Conservation (phyloP, 2,797 vertebrate species). For the Megalops cyprinoides region DNA sequence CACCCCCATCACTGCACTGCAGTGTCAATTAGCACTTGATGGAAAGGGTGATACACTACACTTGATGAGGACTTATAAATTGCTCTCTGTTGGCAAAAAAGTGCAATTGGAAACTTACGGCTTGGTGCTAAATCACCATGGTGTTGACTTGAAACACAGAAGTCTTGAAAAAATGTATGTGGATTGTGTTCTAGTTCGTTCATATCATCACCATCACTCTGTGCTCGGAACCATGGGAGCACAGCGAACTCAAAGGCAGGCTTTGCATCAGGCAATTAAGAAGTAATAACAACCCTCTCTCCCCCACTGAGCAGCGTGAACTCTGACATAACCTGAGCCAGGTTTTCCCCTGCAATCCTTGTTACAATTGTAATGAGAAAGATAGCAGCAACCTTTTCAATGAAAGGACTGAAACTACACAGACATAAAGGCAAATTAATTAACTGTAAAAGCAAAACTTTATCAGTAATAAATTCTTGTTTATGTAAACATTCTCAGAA, state of each 20-base stretch:
- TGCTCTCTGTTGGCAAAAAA: constrained; percentile 35
- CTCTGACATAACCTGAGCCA: constrained; percentile 15
- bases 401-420: background rate
- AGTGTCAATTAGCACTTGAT: constrained; percentile 52
- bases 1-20: constrained; percentile 49
- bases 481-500: background rate
- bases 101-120: background rate
- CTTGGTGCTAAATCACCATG: background rate
- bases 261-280: constrained; percentile 18
- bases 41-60: constrained; percentile 40
- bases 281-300: background rate
- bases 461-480: background rate
- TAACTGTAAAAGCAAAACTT: background rate
- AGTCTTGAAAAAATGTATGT: background rate
- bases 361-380: background rate
- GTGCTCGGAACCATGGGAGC: background rate
- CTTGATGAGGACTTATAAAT: constrained; percentile 35
- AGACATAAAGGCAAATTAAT: background rate
- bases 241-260: background rate
- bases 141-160: background rate
- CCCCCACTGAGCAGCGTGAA: background rate
- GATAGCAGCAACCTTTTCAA: background rate
- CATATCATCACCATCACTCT: background rate
- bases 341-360: background rate
- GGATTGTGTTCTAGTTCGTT: background rate